phyloP scores from a whole-genome alignment of 2,797 vertebrate species.

The Pantherophis vulpinus region DNA sequence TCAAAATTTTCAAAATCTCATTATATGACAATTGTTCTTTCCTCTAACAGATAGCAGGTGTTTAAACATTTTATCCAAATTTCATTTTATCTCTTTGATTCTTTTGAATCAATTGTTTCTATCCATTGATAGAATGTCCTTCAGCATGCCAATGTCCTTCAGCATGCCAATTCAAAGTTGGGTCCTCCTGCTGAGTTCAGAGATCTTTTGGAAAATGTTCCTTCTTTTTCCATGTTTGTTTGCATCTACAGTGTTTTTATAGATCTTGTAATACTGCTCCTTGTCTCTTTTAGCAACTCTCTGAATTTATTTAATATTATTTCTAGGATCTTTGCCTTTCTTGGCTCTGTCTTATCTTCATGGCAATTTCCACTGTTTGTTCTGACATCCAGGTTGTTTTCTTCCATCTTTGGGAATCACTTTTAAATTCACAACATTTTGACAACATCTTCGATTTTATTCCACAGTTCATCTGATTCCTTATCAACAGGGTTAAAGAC shows the following conservation, averaged over 20 bases:
- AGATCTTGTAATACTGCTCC: not conserved
- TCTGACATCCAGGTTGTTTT: not conserved
- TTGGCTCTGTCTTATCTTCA: not conserved
- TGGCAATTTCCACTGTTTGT: not conserved
- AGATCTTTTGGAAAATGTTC: not conserved
- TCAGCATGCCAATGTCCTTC: not conserved
- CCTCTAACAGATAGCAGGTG: too few relatives aligned
- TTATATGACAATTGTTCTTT: too few relatives aligned
- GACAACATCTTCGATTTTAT: not conserved
- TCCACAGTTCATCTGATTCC: not conserved
- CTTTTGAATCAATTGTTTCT: not conserved
- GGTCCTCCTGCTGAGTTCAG: not conserved
- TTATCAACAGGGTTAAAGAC: not conserved
- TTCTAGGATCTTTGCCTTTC: not conserved
- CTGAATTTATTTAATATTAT: not conserved
- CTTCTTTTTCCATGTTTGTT: not conserved
- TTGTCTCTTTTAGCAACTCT: not conserved
- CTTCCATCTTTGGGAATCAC: not conserved
- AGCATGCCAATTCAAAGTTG: not conserved
- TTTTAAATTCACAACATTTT: not conserved
- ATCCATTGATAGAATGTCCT: not conserved
- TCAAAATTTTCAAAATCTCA: too few relatives aligned
- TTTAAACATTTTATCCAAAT: too few relatives aligned
- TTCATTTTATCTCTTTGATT: not conserved
- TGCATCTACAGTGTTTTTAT: not conserved